Evolutionary conservation across 2,888 invertebrate genomes (phyloP).

Genomic region (Aethes cnicana): DNA sequence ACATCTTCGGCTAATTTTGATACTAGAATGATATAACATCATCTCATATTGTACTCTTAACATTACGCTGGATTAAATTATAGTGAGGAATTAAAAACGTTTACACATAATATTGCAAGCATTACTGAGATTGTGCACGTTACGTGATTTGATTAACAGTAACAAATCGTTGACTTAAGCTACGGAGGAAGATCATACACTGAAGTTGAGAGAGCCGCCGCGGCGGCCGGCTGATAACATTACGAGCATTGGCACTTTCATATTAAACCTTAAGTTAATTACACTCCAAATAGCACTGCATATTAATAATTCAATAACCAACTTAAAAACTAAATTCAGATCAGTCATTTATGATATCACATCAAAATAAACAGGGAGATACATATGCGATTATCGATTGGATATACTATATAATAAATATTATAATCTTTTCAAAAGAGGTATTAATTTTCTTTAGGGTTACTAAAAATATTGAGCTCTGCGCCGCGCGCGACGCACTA

Average conservation of each 20-base stretch:
- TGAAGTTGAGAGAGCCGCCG: constrained; percentile 55
- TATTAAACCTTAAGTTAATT: constrained; percentile 82
- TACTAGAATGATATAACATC: constrained; percentile 83
- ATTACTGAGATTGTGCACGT: constrained; percentile 82
- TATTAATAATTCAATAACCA: constrained; percentile 82
- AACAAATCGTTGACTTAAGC: constrained; percentile 60
- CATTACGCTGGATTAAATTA: constrained; percentile 78
- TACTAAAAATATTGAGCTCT: constrained; percentile 83
- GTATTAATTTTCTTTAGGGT: constrained; percentile 82
- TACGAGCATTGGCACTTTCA: constrained; percentile 84
- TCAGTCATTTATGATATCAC: constrained; percentile 85
- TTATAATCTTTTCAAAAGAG: constrained; percentile 81
- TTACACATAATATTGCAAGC: constrained; percentile 81
- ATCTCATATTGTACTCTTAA: constrained; percentile 83
- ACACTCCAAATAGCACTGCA: constrained; percentile 82
- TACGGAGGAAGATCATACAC: constrained; percentile 61
- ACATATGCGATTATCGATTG: constrained; percentile 80
- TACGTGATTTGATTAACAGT: constrained; percentile 65
- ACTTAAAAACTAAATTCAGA: constrained; percentile 84
- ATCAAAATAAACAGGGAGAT: constrained; percentile 83
- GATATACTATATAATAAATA: constrained; percentile 76
- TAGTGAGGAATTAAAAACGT: constrained; percentile 72
- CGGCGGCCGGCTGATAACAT: constrained; percentile 65
- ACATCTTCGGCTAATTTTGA: constrained; percentile 84
- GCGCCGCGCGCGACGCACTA: constrained; percentile 76